These are phyloP conservation scores for Nothoprocta perdicaria DNA, from an alignment of 2,113 vertebrate genomes.

Conservation along the genomic window DNA sequence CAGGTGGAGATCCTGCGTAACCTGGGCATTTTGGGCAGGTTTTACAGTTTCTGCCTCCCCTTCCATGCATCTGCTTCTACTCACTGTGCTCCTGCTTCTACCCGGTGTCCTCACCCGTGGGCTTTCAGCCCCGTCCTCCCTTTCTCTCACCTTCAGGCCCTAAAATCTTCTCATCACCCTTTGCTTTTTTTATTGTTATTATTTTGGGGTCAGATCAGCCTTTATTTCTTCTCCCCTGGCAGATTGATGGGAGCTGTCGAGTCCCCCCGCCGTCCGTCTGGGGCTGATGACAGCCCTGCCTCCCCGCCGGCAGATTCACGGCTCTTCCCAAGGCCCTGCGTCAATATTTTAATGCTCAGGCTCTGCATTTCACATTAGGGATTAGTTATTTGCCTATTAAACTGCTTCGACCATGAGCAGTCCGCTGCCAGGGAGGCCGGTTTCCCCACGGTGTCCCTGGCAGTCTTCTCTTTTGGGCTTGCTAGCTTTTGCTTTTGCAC, in stretches of 20 bases:
- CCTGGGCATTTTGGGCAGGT: neutral
- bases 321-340: slow-evolving; percentile 76
- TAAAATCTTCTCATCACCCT: slow-evolving; percentile 73
- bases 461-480: neutral
- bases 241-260: slow-evolving; percentile 81
- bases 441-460: neutral
- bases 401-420: slow-evolving; percentile 54
- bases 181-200: neutral
- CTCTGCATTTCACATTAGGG: slow-evolving; percentile 78
- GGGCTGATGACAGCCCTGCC: slow-evolving; percentile 70
- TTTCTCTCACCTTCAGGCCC: slow-evolving; percentile 19
- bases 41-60: neutral
- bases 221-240: slow-evolving; percentile 54
- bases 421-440: neutral
- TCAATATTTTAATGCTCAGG: slow-evolving; percentile 82
- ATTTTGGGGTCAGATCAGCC: slow-evolving; percentile 57
- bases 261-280: slow-evolving; percentile 73
- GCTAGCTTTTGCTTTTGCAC: neutral
- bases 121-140: slow-evolving; percentile 41
- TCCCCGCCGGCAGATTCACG: slow-evolving; percentile 77
- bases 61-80: slow-evolving; percentile 4
- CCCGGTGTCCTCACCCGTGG: slow-evolving; percentile 33
- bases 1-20: neutral
- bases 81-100: slow-evolving; percentile 39
- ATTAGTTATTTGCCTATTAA: slow-evolving; percentile 73